Evolutionary conservation across 2,113 vertebrate genomes (phyloP).

Genomic region (Pterocles orientalis): DNA sequence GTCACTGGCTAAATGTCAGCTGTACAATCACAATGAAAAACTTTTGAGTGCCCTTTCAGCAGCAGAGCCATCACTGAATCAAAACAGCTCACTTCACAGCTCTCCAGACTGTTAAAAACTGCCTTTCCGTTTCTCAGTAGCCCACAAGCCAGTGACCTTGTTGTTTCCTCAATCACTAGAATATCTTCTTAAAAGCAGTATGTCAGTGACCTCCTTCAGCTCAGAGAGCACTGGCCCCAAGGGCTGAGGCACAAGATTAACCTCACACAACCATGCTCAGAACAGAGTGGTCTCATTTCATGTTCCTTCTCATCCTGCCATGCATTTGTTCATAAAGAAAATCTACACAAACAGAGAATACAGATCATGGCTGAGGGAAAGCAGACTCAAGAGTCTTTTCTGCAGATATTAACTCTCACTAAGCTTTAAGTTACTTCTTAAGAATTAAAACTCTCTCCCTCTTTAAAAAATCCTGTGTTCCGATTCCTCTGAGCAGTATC

Average conservation of each 20-base stretch:
- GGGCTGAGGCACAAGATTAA: background rate
- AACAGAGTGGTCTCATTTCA: background rate
- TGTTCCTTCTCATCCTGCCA: background rate
- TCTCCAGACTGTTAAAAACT: background rate
- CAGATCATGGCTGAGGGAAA: background rate
- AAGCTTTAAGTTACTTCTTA: background rate
- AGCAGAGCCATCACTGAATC: background rate
- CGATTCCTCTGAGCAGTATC: background rate
- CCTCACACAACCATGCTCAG: background rate
- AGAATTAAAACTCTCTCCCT: background rate
- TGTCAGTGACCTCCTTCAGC: background rate
- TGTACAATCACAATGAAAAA: background rate
- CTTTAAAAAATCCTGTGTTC: background rate
- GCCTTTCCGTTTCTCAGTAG: background rate
- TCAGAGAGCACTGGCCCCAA: background rate
- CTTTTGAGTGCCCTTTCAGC: background rate
- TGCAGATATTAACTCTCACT: background rate
- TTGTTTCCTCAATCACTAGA: background rate
- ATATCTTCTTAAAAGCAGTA: background rate
- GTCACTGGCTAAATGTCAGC: conserved; percentile 3
- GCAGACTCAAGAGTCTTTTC: background rate
- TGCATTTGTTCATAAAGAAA: background rate
- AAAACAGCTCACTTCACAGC: background rate
- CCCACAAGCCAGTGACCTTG: background rate
- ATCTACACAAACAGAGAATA: background rate